A percentile compares a stretch with the other conserved stretches of the same genome.
phyloP scores from a whole-genome alignment of 2,113 vertebrate genomes.

The Romanogobio albipinnatus region DNA sequence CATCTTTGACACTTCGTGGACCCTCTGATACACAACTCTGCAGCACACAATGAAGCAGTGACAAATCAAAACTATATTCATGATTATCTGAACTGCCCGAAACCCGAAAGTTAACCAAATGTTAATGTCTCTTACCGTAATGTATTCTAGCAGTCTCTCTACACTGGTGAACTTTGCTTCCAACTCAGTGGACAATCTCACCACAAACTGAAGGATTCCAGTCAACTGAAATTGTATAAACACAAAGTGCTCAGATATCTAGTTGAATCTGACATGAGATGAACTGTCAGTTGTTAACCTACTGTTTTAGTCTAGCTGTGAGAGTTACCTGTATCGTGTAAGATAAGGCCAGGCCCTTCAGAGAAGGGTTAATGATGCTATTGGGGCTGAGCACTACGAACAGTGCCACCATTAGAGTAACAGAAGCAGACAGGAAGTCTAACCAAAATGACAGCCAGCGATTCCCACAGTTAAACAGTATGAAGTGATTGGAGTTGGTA shows the following conservation, averaged over 20 bases:
- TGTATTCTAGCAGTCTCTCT: constrained; percentile 79
- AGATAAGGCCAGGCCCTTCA: constrained; percentile 80
- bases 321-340: constrained; percentile 78
- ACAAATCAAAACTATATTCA: neutral
- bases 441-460: constrained; percentile 81
- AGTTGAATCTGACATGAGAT: neutral
- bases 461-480: constrained; percentile 76
- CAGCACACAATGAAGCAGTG: constrained; percentile 28
- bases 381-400: constrained; percentile 74
- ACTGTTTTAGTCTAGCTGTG: constrained; percentile 15
- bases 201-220: constrained; percentile 76
- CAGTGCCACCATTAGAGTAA: constrained; percentile 72
- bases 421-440: constrained; percentile 69
- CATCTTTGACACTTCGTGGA: constrained; percentile 59
- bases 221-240: constrained; percentile 68
- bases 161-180: constrained; percentile 81
- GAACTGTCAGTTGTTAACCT: neutral
- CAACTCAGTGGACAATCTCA: constrained; percentile 73
- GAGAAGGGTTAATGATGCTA: constrained; percentile 63
- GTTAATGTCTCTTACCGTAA: constrained; percentile 62
- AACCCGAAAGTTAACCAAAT: neutral
- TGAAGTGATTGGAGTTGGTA: constrained; percentile 74
- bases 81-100: neutral
- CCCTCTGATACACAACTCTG: constrained; percentile 77
- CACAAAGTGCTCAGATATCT: neutral